Percentiles rank a stretch among this genome's conserved stretches.
Evolutionary conservation across 2,888 invertebrate species (phyloP).

Genomic region (Hermaeophaga mercurialis): DNA sequence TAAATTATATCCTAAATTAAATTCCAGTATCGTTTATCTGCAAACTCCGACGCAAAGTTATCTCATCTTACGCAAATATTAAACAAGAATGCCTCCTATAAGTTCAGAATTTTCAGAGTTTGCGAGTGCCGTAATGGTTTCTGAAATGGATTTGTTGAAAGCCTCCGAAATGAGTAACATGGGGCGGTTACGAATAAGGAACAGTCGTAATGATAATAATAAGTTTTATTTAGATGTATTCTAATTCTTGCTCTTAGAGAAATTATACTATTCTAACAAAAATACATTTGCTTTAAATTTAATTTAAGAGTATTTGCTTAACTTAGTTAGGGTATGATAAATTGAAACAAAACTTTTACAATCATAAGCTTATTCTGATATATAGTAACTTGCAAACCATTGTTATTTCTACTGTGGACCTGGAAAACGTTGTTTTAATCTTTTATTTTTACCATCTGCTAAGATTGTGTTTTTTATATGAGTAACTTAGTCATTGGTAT

Average conservation of each 20-base stretch:
- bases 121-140: constrained; percentile 22
- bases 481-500: too few relatives aligned
- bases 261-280: too few relatives aligned
- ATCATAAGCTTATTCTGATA: too few relatives aligned
- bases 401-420: too few relatives aligned
- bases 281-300: too few relatives aligned
- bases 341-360: too few relatives aligned
- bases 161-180: constrained; percentile 18
- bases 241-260: neutral
- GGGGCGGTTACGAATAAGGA: constrained; percentile 2
- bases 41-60: constrained; percentile 41
- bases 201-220: neutral
- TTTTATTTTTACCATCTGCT: too few relatives aligned
- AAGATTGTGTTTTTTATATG: too few relatives aligned
- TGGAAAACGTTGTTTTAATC: too few relatives aligned
- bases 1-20: constrained; percentile 60
- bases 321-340: too few relatives aligned
- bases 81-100: constrained; percentile 32
- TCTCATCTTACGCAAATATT: constrained; percentile 43
- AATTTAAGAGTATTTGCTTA: too few relatives aligned
- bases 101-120: constrained; percentile 25
- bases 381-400: too few relatives aligned
- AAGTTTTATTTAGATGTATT: neutral
- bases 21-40: constrained; percentile 57
- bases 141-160: constrained; percentile 18